Percentiles rank a stretch among this genome's conserved stretches.
Evolutionary conservation across 2,888 invertebrate genomes (phyloP).

Genomic region (Pyrrhosoma nymphula): DNA sequence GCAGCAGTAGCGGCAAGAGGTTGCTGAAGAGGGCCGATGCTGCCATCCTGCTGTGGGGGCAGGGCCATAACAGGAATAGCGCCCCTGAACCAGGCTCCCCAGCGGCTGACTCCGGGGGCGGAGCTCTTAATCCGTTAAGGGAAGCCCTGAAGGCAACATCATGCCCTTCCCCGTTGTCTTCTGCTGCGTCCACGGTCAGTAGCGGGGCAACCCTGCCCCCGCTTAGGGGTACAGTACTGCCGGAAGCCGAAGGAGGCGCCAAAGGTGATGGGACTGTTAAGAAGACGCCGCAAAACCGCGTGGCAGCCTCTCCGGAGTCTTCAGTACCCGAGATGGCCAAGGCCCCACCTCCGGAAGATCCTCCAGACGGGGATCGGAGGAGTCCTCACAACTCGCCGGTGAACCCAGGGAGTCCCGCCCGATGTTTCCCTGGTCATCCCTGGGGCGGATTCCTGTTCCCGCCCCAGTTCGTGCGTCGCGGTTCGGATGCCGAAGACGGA

Average conservation of each 20-base stretch:
- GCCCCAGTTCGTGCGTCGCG: not conserved
- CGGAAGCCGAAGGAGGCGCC: not conserved
- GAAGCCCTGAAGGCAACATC: not conserved
- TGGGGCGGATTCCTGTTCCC: not conserved
- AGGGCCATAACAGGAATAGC: not conserved
- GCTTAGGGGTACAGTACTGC: not conserved
- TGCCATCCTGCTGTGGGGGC: not conserved
- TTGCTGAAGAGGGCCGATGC: conserved; percentile 30
- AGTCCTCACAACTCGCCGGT: not conserved
- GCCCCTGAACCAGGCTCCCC: not conserved
- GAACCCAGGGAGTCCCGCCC: conserved; percentile 41
- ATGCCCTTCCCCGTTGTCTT: not conserved
- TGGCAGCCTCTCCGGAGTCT: not conserved
- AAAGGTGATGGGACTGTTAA: not conserved
- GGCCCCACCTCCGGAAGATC: not conserved
- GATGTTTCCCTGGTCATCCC: conserved; percentile 50
- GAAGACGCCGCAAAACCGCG: not conserved
- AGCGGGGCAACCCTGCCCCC: not conserved
- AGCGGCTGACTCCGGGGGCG: not conserved
- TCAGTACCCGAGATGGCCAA: not conserved
- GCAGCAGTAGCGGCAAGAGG: conserved; percentile 22
- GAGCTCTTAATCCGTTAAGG: no score
- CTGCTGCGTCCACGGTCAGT: not conserved
- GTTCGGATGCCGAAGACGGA: not conserved
- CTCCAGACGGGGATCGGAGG: not conserved